These are phyloP conservation scores for Dryococelus australis DNA, from an alignment of 2,888 invertebrate genomes.

Conservation along the genomic window DNA sequence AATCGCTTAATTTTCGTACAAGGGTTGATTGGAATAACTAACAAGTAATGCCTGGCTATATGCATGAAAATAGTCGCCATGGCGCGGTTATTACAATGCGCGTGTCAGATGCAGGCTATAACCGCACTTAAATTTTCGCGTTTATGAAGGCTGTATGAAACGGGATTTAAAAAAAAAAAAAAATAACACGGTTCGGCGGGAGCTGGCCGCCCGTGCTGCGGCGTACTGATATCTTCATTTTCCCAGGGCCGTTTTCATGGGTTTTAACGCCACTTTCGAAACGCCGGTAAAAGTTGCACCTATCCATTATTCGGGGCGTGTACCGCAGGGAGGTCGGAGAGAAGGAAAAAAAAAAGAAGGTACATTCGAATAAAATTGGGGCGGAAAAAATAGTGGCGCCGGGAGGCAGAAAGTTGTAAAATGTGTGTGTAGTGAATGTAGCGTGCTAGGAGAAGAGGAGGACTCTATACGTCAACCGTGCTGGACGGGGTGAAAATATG, in stretches of 20 bases:
- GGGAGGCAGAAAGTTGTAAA: constrained; percentile 26
- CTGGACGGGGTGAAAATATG: constrained; percentile 49
- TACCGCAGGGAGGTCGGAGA: background rate
- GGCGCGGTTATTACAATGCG: no score
- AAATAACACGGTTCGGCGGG: no score
- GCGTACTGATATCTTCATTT: constrained; percentile 3
- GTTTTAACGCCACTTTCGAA: constrained; percentile 22
- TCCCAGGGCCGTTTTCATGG: constrained; percentile 16
- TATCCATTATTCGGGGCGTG: constrained; percentile 23
- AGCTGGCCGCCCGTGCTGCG: background rate
- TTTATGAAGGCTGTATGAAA: no score
- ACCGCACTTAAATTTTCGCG: no score
- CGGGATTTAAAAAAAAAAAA: no score
- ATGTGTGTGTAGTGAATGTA: constrained; percentile 35
- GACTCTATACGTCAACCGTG: background rate
- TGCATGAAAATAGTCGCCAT: no score
- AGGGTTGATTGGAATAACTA: no score
- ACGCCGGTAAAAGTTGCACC: constrained; percentile 17
- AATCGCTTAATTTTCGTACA: no score
- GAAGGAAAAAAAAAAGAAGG: constrained; percentile 22
- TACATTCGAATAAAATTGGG: constrained; percentile 28
- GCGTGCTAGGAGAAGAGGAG: constrained; percentile 32
- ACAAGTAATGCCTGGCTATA: no score
- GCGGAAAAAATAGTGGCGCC: background rate
- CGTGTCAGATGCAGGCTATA: no score